Percentiles rank a stretch among this genome's conserved stretches.
These are phyloP conservation scores for Pocillopora damicornis DNA, from an alignment of 64 coral and sea anemone species.

Conservation along the genomic window DNA sequence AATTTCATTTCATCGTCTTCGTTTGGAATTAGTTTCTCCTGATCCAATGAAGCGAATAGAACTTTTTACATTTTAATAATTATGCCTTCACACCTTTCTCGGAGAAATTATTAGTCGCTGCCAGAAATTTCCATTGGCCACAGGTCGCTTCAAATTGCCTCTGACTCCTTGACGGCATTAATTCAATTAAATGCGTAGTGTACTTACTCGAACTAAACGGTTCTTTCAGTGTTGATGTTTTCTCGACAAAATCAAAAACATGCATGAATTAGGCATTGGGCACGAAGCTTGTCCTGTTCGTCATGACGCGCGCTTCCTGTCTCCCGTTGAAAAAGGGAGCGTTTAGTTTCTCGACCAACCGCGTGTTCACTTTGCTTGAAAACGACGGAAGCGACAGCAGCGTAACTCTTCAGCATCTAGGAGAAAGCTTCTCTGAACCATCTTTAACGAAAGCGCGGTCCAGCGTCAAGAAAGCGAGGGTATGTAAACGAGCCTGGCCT, in stretches of 20 bases:
- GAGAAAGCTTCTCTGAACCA: slow-evolving; percentile 17
- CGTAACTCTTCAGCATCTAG: slow-evolving; percentile 3
- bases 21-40: not conserved
- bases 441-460: not conserved
- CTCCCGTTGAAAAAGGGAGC: slow-evolving; percentile 28
- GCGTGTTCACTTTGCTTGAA: slow-evolving; percentile 24
- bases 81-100: not conserved
- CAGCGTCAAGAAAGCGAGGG: not conserved
- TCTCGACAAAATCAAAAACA: slow-evolving; percentile 20
- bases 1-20: too few relatives aligned
- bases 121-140: slow-evolving; percentile 20
- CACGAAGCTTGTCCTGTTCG: not conserved
- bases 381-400: slow-evolving; percentile 16
- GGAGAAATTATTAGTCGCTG: slow-evolving; percentile 14
- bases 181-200: slow-evolving; percentile 36
- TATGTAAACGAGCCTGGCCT: not conserved
- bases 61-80: not conserved
- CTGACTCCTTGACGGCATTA: slow-evolving; percentile 1
- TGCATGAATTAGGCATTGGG: slow-evolving; percentile 26
- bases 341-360: slow-evolving; percentile 27
- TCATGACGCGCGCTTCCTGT: slow-evolving; percentile 14
- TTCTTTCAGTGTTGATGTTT: not conserved
- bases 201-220: not conserved
- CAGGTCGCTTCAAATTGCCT: not conserved
- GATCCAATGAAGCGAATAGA: not conserved